phyloP scores from a whole-genome alignment of 2,888 invertebrate genomes.

The Melanotus villosus region DNA sequence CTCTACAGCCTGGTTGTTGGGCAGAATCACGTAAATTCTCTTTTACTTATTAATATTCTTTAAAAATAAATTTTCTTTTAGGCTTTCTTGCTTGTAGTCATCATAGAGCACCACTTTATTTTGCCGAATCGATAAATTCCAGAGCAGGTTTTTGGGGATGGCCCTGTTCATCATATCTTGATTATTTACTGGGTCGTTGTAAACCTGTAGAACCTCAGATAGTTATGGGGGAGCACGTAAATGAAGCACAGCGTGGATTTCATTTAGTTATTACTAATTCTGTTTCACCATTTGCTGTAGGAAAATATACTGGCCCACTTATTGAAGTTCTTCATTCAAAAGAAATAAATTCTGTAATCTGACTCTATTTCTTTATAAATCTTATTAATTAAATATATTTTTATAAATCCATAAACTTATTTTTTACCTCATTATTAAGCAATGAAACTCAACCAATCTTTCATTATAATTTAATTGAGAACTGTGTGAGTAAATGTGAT shows the following conservation, averaged over 20 bases:
- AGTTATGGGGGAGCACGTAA: slow-evolving; percentile 70
- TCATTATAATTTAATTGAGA: no score
- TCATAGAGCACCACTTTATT: slow-evolving; percentile 76
- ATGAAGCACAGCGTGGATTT: slow-evolving; percentile 68
- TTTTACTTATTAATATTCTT: slow-evolving; percentile 9
- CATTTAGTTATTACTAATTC: slow-evolving; percentile 72
- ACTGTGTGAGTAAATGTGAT: no score
- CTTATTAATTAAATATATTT: no score
- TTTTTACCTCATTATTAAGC: no score
- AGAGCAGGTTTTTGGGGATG: slow-evolving; percentile 78
- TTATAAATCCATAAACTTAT: no score
- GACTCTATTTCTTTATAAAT: no score
- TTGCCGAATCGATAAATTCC: slow-evolving; percentile 76
- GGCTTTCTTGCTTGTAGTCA: slow-evolving; percentile 77
- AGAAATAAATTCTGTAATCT: no score
- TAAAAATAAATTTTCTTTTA: slow-evolving; percentile 57
- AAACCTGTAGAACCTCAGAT: slow-evolving; percentile 70
- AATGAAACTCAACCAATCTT: no score
- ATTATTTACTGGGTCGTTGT: slow-evolving; percentile 73
- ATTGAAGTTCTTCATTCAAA: no score
- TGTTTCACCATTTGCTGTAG: slow-evolving; percentile 73
- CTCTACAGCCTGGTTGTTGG: slow-evolving; percentile 78
- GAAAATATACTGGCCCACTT: slow-evolving; percentile 70
- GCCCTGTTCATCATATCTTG: slow-evolving; percentile 73
- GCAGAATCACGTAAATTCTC: slow-evolving; percentile 67